Evolutionary conservation across 2,113 vertebrate species (phyloP).

Genomic region (Crocuta crocuta): DNA sequence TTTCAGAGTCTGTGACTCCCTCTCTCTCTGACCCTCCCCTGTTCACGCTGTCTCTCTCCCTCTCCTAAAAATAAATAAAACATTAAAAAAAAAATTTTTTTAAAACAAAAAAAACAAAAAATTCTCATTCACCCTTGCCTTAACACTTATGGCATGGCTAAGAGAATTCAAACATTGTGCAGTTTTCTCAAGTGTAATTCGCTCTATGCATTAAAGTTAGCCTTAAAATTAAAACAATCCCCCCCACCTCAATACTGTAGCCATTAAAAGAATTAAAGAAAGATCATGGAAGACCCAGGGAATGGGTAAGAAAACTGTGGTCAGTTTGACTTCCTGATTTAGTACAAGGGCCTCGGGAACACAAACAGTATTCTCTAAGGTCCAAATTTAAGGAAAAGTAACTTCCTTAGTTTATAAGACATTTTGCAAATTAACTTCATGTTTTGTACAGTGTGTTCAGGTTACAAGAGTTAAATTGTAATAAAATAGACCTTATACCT

Average conservation of each 20-base stretch:
- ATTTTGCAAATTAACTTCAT: neutral
- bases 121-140: neutral
- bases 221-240: neutral
- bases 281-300: neutral
- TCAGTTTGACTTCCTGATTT: neutral
- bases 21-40: no score
- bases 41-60: no score
- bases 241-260: neutral
- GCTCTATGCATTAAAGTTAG: neutral
- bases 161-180: neutral
- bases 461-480: neutral
- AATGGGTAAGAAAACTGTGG: neutral
- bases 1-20: no score
- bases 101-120: no score
- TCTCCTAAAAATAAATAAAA: no score
- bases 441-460: neutral
- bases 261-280: neutral
- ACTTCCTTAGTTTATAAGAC: neutral
- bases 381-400: constrained; percentile 5
- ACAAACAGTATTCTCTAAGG: neutral
- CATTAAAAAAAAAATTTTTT: no score
- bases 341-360: neutral
- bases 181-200: neutral
- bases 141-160: neutral
- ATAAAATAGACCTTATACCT: neutral